Evolutionary conservation across 2,797 vertebrate genomes (phyloP).

Genomic region (Argentina silus): DNA sequence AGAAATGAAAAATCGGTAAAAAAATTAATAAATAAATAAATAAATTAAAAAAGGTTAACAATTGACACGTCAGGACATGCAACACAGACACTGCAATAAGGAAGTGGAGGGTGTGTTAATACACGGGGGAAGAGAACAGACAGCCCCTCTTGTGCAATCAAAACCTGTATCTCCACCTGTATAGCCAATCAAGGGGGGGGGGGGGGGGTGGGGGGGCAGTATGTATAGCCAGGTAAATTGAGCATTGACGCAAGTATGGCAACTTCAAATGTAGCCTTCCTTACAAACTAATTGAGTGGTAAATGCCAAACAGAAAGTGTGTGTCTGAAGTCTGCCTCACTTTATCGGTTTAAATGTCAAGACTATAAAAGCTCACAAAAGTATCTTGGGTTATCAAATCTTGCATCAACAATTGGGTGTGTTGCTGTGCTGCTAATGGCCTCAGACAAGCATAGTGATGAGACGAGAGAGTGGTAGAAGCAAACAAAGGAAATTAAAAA

Average conservation of each 20-base stretch:
- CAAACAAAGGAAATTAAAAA: slow-evolving; percentile 33
- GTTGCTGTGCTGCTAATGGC: neutral
- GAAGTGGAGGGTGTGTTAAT: slow-evolving; percentile 56
- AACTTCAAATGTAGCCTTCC: neutral
- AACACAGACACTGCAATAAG: slow-evolving; percentile 52
- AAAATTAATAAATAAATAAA: slow-evolving; percentile 32
- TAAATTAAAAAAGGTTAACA: slow-evolving; percentile 34
- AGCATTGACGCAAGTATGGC: neutral
- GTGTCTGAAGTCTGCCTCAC: neutral
- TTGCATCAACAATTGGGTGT: neutral
- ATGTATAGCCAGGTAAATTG: slow-evolving; percentile 11
- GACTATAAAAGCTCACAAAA: neutral
- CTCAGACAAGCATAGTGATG: neutral
- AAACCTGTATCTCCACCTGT: neutral
- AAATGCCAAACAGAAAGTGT: neutral
- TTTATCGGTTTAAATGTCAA: neutral
- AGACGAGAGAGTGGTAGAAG: slow-evolving; percentile 17
- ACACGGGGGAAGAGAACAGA: slow-evolving; percentile 33
- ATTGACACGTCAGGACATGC: slow-evolving; percentile 55
- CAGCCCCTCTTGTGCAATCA: slow-evolving; percentile 37
- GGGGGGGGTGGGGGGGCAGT: neutral
- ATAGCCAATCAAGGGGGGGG: slow-evolving; percentile 9
- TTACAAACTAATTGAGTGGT: neutral
- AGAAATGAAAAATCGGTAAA: slow-evolving; percentile 23
- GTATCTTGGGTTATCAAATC: neutral